A percentile compares a stretch with the other conserved stretches of the same genome.
Evolutionary conservation across 2,113 vertebrate genomes (phyloP).

Genomic region (Dermatemys mawii): DNA sequence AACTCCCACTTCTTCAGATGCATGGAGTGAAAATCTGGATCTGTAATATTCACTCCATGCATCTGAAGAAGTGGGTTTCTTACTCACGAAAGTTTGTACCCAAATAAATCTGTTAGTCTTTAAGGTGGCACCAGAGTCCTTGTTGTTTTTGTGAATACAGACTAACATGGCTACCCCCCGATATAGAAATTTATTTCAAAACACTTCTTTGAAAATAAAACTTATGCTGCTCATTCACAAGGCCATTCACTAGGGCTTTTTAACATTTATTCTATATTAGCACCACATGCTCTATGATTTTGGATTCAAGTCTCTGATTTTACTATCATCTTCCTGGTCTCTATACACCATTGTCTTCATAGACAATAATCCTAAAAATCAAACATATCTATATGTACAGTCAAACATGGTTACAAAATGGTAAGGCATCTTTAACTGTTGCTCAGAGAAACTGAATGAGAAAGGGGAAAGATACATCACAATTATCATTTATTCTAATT

Average conservation of each 20-base stretch:
- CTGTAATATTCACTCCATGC: too few relatives aligned
- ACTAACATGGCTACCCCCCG: too few relatives aligned
- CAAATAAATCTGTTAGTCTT: too few relatives aligned
- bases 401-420: not conserved
- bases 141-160: too few relatives aligned
- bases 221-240: not conserved
- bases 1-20: too few relatives aligned
- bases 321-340: not conserved
- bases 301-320: not conserved
- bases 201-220: not conserved
- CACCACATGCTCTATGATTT: not conserved
- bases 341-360: not conserved
- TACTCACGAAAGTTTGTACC: too few relatives aligned
- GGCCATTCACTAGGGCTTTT: not conserved
- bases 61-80: too few relatives aligned
- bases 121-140: too few relatives aligned
- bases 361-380: not conserved
- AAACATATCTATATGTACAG: not conserved
- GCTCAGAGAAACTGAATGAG: rapidly evolving
- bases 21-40: too few relatives aligned
- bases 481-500: not conserved
- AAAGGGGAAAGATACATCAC: not conserved
- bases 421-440: not conserved
- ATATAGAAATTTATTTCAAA: not conserved
- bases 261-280: not conserved